Evolutionary conservation across 53 echinoderm and acorn worm genomes (phyloP).

Genomic region (Astropecten irregularis): DNA sequence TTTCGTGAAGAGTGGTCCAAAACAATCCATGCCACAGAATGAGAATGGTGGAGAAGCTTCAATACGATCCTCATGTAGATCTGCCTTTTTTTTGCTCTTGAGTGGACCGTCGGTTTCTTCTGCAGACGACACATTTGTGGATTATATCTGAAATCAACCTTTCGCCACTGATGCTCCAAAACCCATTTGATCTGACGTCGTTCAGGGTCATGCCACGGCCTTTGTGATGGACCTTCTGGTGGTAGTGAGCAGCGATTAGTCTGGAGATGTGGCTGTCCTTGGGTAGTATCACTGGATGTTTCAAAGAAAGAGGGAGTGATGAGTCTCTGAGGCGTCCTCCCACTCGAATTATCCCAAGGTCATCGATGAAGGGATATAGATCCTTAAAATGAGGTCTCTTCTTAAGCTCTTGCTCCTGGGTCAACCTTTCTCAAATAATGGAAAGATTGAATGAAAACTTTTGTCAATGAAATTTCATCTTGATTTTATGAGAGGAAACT

Average conservation of each 20-base stretch:
- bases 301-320: constrained; percentile 9
- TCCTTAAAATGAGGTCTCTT: neutral
- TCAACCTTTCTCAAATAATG: too few relatives aligned
- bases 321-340: constrained; percentile 34
- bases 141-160: constrained; percentile 37
- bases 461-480: too few relatives aligned
- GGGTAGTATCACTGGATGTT: constrained; percentile 37
- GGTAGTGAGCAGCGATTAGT: constrained; percentile 39
- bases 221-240: constrained; percentile 44
- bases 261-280: constrained; percentile 18
- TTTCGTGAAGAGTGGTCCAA: neutral
- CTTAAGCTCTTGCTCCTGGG: neutral
- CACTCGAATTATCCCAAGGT: neutral
- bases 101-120: constrained; percentile 35
- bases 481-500: too few relatives aligned
- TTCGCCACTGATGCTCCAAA: constrained; percentile 44
- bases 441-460: too few relatives aligned
- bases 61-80: neutral
- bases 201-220: constrained; percentile 57
- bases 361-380: constrained; percentile 30
- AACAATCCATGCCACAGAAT: neutral
- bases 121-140: constrained; percentile 62
- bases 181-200: constrained; percentile 47
- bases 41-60: neutral
- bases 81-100: constrained; percentile 51